Percentiles rank a stretch among this genome's conserved stretches.
Conservation (phyloP, 2,888 invertebrate genomes). For the Synergus umbraculus region DNA sequence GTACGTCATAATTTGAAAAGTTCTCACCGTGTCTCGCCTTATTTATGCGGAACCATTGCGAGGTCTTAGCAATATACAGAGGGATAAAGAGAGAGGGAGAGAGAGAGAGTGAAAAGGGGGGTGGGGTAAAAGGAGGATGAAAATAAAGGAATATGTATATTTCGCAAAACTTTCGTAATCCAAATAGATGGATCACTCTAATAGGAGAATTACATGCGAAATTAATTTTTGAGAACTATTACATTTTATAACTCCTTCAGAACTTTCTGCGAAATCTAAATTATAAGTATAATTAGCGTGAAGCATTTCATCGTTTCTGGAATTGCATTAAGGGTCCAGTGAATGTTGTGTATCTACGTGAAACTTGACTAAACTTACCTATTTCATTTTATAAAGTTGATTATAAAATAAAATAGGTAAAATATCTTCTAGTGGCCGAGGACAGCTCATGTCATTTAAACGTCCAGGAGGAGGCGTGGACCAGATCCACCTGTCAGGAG, state of each 20-base stretch:
- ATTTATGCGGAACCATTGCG: conserved; percentile 42
- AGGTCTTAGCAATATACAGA: not conserved
- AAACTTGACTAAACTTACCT: too few species aligned
- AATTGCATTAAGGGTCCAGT: too few species aligned
- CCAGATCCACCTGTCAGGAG: too few species aligned
- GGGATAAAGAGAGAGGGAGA: not conserved
- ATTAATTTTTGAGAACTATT: not conserved
- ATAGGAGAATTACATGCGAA: not conserved
- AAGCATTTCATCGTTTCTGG: too few species aligned
- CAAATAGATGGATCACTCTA: not conserved
- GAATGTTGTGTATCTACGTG: too few species aligned
- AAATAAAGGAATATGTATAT: conserved; percentile 43
- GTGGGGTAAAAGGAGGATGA: not conserved
- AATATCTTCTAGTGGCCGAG: too few species aligned
- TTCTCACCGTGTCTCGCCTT: conserved; percentile 48
- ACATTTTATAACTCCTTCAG: not conserved
- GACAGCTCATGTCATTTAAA: too few species aligned
- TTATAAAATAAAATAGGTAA: too few species aligned
- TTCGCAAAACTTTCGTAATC: not conserved
- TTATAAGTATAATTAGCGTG: too few species aligned
- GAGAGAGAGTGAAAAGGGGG: too few species aligned
- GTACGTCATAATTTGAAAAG: conserved; percentile 53
- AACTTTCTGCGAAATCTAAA: not conserved
- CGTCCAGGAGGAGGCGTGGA: too few species aligned
- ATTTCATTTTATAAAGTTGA: too few species aligned